Percentiles rank a stretch among this genome's conserved stretches.
Conservation (phyloP, 2,113 vertebrate genomes). For the Scortum barcoo region DNA sequence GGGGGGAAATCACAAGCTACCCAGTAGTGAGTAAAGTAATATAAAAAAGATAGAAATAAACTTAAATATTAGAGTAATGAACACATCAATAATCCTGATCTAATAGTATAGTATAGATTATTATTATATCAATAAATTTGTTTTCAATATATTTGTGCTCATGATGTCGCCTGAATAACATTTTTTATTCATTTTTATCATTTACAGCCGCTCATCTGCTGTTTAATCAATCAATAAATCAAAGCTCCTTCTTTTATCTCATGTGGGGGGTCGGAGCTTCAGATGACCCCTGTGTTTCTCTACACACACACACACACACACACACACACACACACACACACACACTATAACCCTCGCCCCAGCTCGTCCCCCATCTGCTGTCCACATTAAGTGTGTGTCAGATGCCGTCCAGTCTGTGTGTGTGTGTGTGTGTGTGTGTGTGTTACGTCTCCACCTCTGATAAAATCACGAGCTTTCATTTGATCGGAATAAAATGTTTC, state of each 20-base stretch:
- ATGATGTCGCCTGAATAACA: neutral
- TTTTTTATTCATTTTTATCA: neutral
- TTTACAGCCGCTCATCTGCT: neutral
- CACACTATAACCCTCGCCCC: neutral
- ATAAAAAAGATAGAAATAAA: too few relatives aligned
- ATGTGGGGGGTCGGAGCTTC: constrained; percentile 1
- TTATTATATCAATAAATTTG: too few relatives aligned
- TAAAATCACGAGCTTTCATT: neutral
- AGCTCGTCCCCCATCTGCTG: constrained; percentile 53
- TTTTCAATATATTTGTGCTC: neutral
- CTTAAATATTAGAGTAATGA: too few relatives aligned
- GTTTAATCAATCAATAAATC: neutral
- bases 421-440: too few relatives aligned
- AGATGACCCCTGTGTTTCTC: constrained; percentile 24
- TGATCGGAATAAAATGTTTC: too few relatives aligned
- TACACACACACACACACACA: too few relatives aligned
- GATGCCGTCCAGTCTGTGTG: constrained; percentile 5
- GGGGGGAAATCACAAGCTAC: too few relatives aligned
- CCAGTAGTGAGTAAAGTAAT: too few relatives aligned
- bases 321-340: too few relatives aligned
- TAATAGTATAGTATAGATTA: too few relatives aligned
- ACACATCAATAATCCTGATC: too few relatives aligned
- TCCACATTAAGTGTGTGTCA: constrained; percentile 47
- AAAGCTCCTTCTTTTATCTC: neutral
- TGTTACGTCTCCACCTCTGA: neutral